A percentile compares a stretch with the other conserved stretches of the same genome.
These are phyloP conservation scores for Drosophila pseudotalamancana DNA, from an alignment of 2,888 invertebrate genomes.

Conservation along the genomic window DNA sequence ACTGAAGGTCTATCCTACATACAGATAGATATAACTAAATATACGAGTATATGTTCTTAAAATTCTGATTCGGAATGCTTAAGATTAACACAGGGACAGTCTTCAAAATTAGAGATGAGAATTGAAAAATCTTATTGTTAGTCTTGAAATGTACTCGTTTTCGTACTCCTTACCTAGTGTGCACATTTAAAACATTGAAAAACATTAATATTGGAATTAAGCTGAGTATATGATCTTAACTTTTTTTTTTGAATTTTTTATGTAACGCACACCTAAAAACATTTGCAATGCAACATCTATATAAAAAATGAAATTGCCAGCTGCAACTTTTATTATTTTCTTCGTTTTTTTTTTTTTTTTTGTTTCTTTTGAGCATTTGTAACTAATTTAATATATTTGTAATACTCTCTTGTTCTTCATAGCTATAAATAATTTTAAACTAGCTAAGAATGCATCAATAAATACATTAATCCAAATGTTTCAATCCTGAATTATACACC, in stretches of 20 bases:
- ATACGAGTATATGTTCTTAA: conserved; percentile 15
- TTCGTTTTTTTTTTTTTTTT: background rate
- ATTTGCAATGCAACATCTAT: conserved; percentile 61
- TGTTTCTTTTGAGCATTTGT: conserved; percentile 38
- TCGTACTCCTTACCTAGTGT: conserved; percentile 33
- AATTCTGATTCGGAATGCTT: conserved; percentile 45
- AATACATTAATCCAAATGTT: conserved; percentile 68
- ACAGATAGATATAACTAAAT: conserved; percentile 26
- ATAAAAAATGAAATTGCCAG: conserved; percentile 43
- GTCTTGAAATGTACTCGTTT: conserved; percentile 55
- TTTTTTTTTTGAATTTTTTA: conserved; percentile 8
- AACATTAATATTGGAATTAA: conserved; percentile 40
- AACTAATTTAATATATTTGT: conserved; percentile 20
- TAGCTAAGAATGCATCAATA: conserved; percentile 77
- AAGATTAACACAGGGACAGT: conserved; percentile 73
- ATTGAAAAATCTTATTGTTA: conserved; percentile 58
- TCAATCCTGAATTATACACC: conserved; percentile 24
- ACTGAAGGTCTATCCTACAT: conserved; percentile 1
- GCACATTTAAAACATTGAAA: conserved; percentile 51
- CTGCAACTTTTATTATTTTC: conserved; percentile 6
- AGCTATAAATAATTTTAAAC: conserved; percentile 55
- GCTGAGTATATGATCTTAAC: conserved; percentile 4
- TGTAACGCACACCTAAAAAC: conserved; percentile 45
- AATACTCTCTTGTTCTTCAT: conserved; percentile 31
- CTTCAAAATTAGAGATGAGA: conserved; percentile 64